A percentile compares a stretch with the other conserved stretches of the same genome.
Evolutionary conservation across 2,888 invertebrate species (phyloP).

Genomic region (Theodoxus fluviatilis): DNA sequence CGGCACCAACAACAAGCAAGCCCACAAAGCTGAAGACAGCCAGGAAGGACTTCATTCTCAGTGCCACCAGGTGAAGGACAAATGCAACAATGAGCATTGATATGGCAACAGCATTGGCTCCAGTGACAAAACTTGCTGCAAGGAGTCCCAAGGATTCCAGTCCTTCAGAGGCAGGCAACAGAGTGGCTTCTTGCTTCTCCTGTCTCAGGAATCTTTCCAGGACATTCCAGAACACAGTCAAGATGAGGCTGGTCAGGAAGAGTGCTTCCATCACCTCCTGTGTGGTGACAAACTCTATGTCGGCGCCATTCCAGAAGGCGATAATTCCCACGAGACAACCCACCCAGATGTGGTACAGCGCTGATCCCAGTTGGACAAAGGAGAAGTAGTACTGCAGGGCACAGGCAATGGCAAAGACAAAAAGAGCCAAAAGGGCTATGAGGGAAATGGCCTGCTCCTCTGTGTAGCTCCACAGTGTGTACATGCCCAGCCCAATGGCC

Average conservation of each 20-base stretch:
- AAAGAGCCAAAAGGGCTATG: constrained; percentile 51
- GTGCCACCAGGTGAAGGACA: constrained; percentile 48
- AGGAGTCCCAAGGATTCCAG: constrained; percentile 58
- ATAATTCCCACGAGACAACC: constrained; percentile 60
- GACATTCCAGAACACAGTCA: constrained; percentile 52
- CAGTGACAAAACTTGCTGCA: constrained; percentile 52
- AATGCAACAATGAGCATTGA: constrained; percentile 51
- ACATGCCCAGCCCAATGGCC: constrained; percentile 58
- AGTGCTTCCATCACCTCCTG: constrained; percentile 58
- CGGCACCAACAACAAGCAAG: constrained; percentile 41
- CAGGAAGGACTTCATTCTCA: constrained; percentile 59
- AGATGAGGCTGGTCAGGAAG: constrained; percentile 53
- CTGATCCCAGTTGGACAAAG: constrained; percentile 46
- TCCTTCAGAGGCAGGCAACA: constrained; percentile 45
- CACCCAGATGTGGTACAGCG: constrained; percentile 57
- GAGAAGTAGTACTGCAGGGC: constrained; percentile 59
- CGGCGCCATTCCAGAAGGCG: constrained; percentile 48
- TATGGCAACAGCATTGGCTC: constrained; percentile 47
- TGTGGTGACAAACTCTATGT: constrained; percentile 45
- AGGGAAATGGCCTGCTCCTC: constrained; percentile 48
- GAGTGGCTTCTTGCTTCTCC: constrained; percentile 34
- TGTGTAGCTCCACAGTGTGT: constrained; percentile 55
- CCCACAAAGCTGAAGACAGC: constrained; percentile 46
- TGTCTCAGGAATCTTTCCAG: constrained; percentile 45
- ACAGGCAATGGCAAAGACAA: constrained; percentile 55